These are phyloP conservation scores for Tanaodytes sp. DNA, from an alignment of 2,888 invertebrate genomes.

Conservation along the genomic window DNA sequence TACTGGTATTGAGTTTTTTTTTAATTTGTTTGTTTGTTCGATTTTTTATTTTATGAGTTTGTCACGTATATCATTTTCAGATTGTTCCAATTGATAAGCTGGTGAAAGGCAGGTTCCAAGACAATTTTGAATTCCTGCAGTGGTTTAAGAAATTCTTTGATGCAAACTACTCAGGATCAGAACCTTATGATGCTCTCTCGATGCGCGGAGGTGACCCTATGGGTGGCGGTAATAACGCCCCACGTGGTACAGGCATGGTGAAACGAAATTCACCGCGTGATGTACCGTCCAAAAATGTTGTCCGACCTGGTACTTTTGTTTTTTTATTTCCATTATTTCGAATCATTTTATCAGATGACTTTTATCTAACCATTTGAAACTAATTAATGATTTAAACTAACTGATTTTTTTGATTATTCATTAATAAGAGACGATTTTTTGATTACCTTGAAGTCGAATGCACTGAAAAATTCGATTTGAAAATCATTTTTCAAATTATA, in stretches of 20 bases:
- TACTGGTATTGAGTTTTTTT: too few species aligned
- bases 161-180: slow-evolving; percentile 97
- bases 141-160: slow-evolving; percentile 99
- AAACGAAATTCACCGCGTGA: slow-evolving; percentile 73
- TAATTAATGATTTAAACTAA: too few species aligned
- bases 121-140: slow-evolving; percentile 99
- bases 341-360: too few species aligned
- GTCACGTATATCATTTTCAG: slow-evolving; percentile 76
- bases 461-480: too few species aligned
- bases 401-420: too few species aligned
- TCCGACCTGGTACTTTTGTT: slow-evolving; percentile 76
- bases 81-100: slow-evolving; percentile 99
- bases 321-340: slow-evolving; percentile 13
- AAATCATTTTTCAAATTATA: too few species aligned
- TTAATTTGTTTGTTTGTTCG: slow-evolving; percentile 18
- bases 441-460: too few species aligned
- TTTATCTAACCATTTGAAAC: too few species aligned
- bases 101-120: slow-evolving; percentile 99
- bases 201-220: slow-evolving; percentile 89
- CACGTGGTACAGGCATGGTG: slow-evolving; percentile 74
- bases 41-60: slow-evolving; percentile 27
- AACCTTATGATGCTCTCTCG: slow-evolving; percentile 88
- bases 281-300: slow-evolving; percentile 76
- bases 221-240: slow-evolving; percentile 82
- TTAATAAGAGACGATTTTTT: too few species aligned